phyloP scores from a whole-genome alignment of 2,113 vertebrate species.

The Oxyruncus cristatus region DNA sequence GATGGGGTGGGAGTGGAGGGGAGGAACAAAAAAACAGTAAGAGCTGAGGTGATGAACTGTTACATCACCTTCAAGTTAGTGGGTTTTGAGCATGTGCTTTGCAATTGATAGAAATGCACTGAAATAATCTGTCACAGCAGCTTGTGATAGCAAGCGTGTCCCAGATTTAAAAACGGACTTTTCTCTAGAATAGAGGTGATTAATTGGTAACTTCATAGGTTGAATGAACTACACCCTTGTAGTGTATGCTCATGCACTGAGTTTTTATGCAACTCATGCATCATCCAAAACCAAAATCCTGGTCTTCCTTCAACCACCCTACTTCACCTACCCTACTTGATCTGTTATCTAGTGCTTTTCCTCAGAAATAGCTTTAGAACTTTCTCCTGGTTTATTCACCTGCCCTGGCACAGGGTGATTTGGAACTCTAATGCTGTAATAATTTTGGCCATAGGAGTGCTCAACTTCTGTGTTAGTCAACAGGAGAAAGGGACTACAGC shows the following conservation, averaged over 20 bases:
- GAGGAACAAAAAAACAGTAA: not conserved
- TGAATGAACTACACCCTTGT: not conserved
- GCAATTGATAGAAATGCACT: not conserved
- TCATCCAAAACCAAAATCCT: constrained; percentile 64
- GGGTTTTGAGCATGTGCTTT: not conserved
- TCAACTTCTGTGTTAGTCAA: not conserved
- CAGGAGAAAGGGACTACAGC: not conserved
- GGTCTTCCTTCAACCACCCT: constrained; percentile 52
- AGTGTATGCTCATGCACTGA: not conserved
- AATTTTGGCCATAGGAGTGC: not conserved
- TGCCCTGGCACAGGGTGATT: not conserved
- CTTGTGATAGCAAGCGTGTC: not conserved
- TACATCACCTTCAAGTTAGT: not conserved
- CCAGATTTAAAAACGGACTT: not conserved
- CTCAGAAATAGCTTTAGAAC: constrained; percentile 18
- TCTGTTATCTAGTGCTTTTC: constrained; percentile 7
- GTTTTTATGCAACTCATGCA: constrained; percentile 44
- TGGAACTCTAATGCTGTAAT: not conserved
- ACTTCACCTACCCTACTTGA: constrained; percentile 16
- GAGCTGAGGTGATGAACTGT: not conserved
- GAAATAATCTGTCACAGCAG: not conserved
- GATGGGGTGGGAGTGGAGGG: not conserved
- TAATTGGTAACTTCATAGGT: not conserved
- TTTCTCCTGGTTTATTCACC: not conserved
- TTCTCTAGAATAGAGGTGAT: not conserved